A percentile compares a stretch with the other conserved stretches of the same genome.
These are phyloP conservation scores for Ophion costatus DNA, from an alignment of 2,888 invertebrate genomes.

Conservation along the genomic window DNA sequence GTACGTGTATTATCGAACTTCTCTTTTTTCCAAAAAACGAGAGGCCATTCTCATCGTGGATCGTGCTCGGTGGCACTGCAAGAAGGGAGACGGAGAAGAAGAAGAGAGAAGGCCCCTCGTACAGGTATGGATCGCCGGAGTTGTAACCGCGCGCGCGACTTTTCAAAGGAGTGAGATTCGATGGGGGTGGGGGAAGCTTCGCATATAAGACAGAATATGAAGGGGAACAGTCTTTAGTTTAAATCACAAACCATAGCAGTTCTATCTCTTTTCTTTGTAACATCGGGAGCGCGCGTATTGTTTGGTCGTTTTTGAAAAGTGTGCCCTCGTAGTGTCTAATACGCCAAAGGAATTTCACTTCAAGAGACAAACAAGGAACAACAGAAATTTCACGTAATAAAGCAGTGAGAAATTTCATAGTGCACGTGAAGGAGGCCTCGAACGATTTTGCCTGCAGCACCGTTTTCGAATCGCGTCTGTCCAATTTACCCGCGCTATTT, in stretches of 20 bases:
- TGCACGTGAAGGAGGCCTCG: conserved; percentile 16
- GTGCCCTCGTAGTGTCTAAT: conserved; percentile 26
- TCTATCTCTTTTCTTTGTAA: conserved; percentile 66
- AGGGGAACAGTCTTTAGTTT: conserved; percentile 81
- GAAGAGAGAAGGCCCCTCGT: conserved; percentile 60
- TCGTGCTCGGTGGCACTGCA: conserved; percentile 6
- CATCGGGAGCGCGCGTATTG: conserved; percentile 8
- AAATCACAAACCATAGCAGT: conserved; percentile 76
- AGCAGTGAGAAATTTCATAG: conserved; percentile 16
- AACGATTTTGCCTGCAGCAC: neutral
- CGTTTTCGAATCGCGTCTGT: neutral
- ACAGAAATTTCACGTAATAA: neutral
- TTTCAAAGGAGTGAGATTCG: conserved; percentile 73
- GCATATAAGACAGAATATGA: conserved; percentile 83
- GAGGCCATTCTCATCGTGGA: conserved; percentile 7
- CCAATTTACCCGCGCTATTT: too few species aligned
- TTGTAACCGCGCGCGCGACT: conserved; percentile 61
- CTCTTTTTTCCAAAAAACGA: neutral
- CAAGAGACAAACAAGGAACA: neutral
- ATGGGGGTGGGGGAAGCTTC: conserved; percentile 79
- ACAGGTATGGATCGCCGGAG: conserved; percentile 53
- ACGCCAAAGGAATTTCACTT: neutral
- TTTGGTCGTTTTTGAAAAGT: conserved; percentile 8
- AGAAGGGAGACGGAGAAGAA: conserved; percentile 33
- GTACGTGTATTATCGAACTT: neutral